phyloP scores from a whole-genome alignment of 2,113 vertebrate genomes.

The Toxotes jaculatrix region DNA sequence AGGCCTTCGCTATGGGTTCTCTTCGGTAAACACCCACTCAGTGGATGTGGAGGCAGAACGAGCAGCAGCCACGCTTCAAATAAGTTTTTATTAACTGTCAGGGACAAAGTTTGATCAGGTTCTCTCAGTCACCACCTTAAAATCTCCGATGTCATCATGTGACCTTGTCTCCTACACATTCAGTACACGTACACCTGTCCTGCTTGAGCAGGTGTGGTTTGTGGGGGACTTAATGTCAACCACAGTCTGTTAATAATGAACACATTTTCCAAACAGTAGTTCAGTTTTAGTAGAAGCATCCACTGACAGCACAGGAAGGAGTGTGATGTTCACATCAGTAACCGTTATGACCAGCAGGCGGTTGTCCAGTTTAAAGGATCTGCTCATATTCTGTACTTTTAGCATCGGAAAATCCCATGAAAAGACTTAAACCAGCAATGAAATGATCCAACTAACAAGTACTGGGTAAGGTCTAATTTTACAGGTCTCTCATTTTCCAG shows the following conservation, averaged over 20 bases:
- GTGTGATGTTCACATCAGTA: background rate
- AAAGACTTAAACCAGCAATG: background rate
- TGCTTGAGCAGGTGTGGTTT: conserved; percentile 13
- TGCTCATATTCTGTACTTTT: background rate
- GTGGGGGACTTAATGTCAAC: conserved; percentile 23
- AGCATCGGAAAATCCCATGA: conserved; percentile 13
- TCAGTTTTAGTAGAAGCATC: background rate
- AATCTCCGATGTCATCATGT: conserved; percentile 23
- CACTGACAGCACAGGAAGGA: background rate
- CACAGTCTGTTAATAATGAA: background rate
- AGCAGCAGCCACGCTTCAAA: conserved; percentile 48
- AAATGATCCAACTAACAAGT: background rate
- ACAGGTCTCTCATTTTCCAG: background rate
- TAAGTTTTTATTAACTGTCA: conserved; percentile 44
- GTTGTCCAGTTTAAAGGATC: background rate
- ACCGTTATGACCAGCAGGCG: background rate
- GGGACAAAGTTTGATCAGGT: conserved; percentile 37
- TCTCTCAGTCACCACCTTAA: conserved; percentile 45
- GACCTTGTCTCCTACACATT: conserved; percentile 40
- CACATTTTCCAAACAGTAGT: background rate
- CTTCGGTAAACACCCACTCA: background rate
- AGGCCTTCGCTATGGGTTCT: background rate
- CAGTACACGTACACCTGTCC: conserved; percentile 16
- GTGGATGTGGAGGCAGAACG: conserved; percentile 21
- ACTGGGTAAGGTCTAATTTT: background rate